These are phyloP conservation scores for Boulengeromyrus knoepffleri DNA, from an alignment of 2,113 vertebrate species.

Conservation along the genomic window DNA sequence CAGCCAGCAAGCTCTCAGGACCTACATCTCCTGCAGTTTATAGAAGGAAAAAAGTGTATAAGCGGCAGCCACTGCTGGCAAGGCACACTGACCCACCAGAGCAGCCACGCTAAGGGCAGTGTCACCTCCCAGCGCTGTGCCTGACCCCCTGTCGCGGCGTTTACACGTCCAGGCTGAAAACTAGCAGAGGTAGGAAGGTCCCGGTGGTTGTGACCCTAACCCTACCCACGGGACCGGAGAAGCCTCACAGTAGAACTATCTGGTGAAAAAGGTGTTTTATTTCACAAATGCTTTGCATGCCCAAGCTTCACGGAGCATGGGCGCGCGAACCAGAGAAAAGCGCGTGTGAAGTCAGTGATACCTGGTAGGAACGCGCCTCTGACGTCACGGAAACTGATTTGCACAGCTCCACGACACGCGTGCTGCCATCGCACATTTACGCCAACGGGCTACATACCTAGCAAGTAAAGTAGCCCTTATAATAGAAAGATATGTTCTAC, in stretches of 20 bases:
- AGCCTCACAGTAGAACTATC: background rate
- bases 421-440: background rate
- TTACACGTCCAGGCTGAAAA: background rate
- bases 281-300: background rate
- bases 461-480: background rate
- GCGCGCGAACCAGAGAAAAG: background rate
- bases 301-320: background rate
- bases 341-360: background rate
- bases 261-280: background rate
- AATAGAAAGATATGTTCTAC: background rate
- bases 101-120: background rate
- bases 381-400: background rate
- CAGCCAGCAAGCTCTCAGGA: background rate
- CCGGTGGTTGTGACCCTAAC: background rate
- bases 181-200: background rate
- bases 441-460: background rate
- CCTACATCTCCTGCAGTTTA: background rate
- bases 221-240: background rate
- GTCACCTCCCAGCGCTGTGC: background rate
- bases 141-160: background rate
- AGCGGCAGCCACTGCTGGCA: background rate
- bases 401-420: background rate
- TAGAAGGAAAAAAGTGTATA: background rate
- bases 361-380: background rate
- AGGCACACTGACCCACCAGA: background rate